Evolutionary conservation across 2,797 vertebrate genomes (phyloP), one percentile per base, ranked within the genome.

Genomic region (Acanthurus lineatus): DNA sequence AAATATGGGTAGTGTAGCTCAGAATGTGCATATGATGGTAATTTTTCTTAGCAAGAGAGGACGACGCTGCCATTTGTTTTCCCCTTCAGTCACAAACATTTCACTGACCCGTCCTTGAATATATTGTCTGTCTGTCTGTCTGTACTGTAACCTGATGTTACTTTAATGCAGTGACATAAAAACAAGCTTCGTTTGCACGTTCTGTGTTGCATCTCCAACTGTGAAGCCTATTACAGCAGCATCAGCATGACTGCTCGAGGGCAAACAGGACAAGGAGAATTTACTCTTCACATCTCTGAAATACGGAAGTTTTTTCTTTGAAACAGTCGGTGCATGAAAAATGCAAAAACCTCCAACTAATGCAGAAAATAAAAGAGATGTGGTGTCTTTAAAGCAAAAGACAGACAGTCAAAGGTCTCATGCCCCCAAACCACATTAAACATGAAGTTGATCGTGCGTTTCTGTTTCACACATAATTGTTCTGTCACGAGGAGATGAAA

Each of bases 1-100:
- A 79, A 88, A 83, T 58, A 79, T 32, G 2, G 28, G 28, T 32
- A 0, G 38, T 58, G 70, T 14, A 49, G 71, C 67, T 60, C 59
- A 57, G 44, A 65, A 44, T 67, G 61, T 48, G 64, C 48, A 68
- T 68, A 63, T 80, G 65, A 78, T 9, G 17, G 63, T 54, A 71
- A 69, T 70, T 56, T 51, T 14, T 32, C 32, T 53, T 42, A 19
- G 4, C 11, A 16, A 48, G 47, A 16, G 40, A 51, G 1, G 5
- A 45, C 5, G 9, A 45, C 25, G 9, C n/a, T 2, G 2, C 19
- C 8, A 32, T 42, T 35, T 58, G 47, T 52, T 73, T 48, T 3
- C 60, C 57, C 65, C 70, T 71, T 59, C 40, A 68, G 77, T 57
- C 44, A 64, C 28, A 38, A 28, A 44, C 25, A 22, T 17, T 72